Evolutionary conservation across 2,113 vertebrate species (phyloP).

Genomic region (Columba janthina): DNA sequence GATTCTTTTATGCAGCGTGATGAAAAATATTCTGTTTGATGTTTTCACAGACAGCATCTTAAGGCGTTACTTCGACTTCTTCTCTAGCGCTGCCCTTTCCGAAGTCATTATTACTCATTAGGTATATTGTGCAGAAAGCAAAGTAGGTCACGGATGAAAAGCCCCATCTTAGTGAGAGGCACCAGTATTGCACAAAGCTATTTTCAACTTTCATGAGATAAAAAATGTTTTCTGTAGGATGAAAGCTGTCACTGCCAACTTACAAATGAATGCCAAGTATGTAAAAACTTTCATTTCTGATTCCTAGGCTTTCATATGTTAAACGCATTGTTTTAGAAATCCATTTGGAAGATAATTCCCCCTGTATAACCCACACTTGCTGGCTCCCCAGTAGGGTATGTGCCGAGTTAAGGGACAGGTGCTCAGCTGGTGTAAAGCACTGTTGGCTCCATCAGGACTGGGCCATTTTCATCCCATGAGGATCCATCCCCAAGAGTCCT

Average conservation of each 20-base stretch:
- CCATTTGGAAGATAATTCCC: conserved; percentile 22
- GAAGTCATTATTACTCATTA: conserved; percentile 70
- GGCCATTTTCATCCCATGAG: background rate
- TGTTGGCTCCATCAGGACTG: background rate
- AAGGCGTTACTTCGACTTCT: conserved; percentile 16
- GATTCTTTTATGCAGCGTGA: conserved; percentile 1
- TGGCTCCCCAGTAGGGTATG: background rate
- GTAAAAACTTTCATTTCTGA: conserved; percentile 60
- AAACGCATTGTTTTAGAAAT: conserved; percentile 66
- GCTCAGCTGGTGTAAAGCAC: background rate
- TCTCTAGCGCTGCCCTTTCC: conserved; percentile 41
- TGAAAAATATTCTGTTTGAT: conserved; percentile 36
- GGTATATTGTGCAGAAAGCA: conserved; percentile 64
- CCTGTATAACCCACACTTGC: background rate
- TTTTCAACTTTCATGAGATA: conserved; percentile 72
- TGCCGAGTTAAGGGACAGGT: background rate
- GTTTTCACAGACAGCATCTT: conserved; percentile 35
- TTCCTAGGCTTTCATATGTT: conserved; percentile 69
- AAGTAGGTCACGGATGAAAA: conserved; percentile 77
- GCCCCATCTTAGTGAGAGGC: conserved; percentile 60
- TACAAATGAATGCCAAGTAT: conserved; percentile 66
- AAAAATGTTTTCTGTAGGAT: conserved; percentile 67
- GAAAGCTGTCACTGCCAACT: conserved; percentile 72
- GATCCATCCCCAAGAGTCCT: background rate
- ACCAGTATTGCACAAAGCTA: conserved; percentile 66